Conservation (phyloP, 2,888 invertebrate genomes). For the Ommatoiulus sabulosus region DNA sequence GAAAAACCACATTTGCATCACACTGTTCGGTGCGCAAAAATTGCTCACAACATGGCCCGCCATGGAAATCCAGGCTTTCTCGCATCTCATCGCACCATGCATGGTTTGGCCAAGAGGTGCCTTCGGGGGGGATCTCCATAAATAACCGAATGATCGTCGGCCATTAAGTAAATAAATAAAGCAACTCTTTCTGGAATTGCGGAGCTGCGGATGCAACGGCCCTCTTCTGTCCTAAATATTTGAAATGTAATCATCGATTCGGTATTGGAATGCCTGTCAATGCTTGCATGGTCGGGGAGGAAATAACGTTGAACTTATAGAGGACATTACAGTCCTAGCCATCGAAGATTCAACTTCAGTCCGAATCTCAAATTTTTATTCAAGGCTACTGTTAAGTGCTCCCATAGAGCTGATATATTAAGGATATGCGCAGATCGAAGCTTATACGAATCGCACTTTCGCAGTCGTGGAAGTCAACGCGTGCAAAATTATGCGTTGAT, state of each 20-base stretch:
- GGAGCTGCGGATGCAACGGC: not conserved
- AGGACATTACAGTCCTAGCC: too few species aligned
- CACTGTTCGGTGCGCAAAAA: not conserved
- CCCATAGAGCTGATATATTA: too few species aligned
- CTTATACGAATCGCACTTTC: too few species aligned
- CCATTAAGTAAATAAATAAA: not conserved
- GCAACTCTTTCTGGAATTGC: not conserved
- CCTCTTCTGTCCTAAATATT: not conserved
- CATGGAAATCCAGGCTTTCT: not conserved
- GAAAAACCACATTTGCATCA: slow-evolving; percentile 1
- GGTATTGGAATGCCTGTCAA: too few species aligned
- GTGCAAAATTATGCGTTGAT: too few species aligned
- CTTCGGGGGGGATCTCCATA: not conserved
- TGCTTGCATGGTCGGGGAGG: too few species aligned
- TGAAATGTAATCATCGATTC: not conserved
- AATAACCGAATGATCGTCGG: not conserved
- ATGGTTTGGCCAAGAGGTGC: not conserved
- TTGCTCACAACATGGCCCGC: not conserved
- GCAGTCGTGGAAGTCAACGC: too few species aligned
- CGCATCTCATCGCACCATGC: not conserved
- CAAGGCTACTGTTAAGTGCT: too few species aligned
- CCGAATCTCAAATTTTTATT: too few species aligned
- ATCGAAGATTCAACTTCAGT: too few species aligned
- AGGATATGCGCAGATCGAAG: too few species aligned
- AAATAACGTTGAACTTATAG: too few species aligned